A percentile compares a stretch with the other conserved stretches of the same genome.
Conservation (phyloP, 2,797 vertebrate species). For the Mastacembelus armatus region DNA sequence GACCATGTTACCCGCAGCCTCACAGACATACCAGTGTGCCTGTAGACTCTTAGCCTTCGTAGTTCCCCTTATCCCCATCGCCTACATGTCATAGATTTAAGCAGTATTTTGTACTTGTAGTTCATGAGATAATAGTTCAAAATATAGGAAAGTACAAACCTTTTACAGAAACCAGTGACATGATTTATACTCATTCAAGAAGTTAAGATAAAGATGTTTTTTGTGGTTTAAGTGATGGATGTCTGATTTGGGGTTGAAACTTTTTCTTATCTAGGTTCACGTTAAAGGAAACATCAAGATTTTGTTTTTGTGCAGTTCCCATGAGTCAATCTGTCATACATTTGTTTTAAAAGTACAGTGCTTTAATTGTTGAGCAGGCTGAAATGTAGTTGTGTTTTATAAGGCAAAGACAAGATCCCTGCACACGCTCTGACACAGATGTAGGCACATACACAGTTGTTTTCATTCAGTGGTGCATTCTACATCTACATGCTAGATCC, state of each 20-base stretch:
- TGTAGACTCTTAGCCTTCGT: no score
- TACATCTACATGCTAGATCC: slow-evolving; percentile 45
- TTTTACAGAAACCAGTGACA: not conserved
- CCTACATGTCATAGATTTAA: no score
- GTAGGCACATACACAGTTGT: slow-evolving; percentile 1
- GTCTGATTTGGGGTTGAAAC: not conserved
- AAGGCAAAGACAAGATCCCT: slow-evolving; percentile 1
- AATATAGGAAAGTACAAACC: not conserved
- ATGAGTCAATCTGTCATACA: not conserved
- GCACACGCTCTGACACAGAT: not conserved
- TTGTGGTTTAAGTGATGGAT: not conserved
- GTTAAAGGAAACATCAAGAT: not conserved
- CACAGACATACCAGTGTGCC: no score
- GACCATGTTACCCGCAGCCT: no score
- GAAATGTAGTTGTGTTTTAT: slow-evolving; percentile 3
- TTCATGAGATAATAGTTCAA: not conserved
- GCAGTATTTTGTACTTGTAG: no score
- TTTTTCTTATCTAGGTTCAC: not conserved
- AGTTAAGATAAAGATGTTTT: not conserved
- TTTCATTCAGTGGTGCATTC: slow-evolving; percentile 47
- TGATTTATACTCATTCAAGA: not conserved
- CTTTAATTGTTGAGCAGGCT: not conserved
- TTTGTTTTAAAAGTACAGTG: not conserved
- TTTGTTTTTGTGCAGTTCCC: not conserved
- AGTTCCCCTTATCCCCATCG: no score